Evolutionary conservation across 2,797 vertebrate genomes (phyloP).

Genomic region (Anabas testudineus): DNA sequence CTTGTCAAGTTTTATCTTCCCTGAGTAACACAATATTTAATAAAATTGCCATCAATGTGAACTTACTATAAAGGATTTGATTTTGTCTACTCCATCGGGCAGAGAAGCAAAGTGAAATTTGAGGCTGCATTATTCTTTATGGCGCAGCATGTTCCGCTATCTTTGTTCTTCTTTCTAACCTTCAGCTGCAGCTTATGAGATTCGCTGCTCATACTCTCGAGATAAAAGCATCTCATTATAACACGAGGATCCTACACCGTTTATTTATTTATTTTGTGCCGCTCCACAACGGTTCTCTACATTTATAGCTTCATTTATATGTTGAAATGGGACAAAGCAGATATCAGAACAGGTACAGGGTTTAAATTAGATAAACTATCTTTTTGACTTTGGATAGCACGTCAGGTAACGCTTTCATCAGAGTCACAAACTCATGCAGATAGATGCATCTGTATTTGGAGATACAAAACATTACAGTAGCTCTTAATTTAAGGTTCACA

Average conservation of each 20-base stretch:
- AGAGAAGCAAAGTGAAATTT: constrained; percentile 40
- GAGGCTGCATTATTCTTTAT: constrained; percentile 44
- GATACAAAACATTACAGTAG: neutral
- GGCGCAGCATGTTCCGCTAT: constrained; percentile 34
- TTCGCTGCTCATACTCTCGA: constrained; percentile 15
- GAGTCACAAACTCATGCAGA: constrained; percentile 19
- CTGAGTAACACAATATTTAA: constrained; percentile 28
- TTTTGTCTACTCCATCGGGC: constrained; percentile 24
- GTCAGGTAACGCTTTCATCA: constrained; percentile 7
- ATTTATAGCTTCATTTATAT: neutral
- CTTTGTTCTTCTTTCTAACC: constrained; percentile 50
- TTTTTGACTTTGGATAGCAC: constrained; percentile 21
- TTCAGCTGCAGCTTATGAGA: constrained; percentile 42
- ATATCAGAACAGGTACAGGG: neutral
- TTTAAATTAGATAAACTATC: constrained; percentile 4
- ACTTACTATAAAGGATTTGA: constrained; percentile 37
- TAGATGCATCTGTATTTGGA: constrained; percentile 24
- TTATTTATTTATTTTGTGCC: constrained; percentile 15
- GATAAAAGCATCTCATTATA: constrained; percentile 51
- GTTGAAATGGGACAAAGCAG: neutral
- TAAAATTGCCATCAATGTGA: constrained; percentile 41
- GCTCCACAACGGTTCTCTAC: neutral
- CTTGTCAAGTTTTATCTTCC: neutral
- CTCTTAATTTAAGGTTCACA: neutral
- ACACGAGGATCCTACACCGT: constrained; percentile 8